A percentile compares a stretch with the other conserved stretches of the same genome.
These are phyloP conservation scores for Argyresthia goedartella DNA, from an alignment of 2,888 invertebrate species.

Conservation along the genomic window DNA sequence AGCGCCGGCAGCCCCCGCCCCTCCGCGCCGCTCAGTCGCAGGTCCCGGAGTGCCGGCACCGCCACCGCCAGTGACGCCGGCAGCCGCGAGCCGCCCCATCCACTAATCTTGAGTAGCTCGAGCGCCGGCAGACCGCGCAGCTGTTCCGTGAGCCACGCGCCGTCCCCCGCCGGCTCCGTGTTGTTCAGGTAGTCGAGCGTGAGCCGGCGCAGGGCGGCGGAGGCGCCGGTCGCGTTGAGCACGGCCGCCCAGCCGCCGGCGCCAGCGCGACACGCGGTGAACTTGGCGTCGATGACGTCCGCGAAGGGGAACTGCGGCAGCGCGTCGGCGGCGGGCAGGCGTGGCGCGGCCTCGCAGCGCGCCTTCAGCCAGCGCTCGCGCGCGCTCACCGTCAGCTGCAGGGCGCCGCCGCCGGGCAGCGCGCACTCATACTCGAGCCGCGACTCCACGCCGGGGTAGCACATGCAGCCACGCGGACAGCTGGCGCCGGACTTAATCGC, in stretches of 20 bases:
- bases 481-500: no score
- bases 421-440: neutral
- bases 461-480: neutral
- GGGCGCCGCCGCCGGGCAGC: no score
- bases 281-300: no score
- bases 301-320: neutral
- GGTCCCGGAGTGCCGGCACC: no score
- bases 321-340: neutral
- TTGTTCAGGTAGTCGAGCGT: slow-evolving; percentile 4
- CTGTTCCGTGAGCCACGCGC: neutral
- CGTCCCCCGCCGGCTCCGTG: neutral
- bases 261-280: no score
- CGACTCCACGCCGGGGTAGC: neutral
- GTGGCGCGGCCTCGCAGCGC: neutral
- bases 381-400: neutral
- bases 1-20: slow-evolving; percentile 4
- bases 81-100: no score
- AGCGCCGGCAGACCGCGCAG: neutral
- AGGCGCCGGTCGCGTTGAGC: neutral
- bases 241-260: neutral
- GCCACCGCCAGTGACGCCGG: neutral
- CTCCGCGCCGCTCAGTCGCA: neutral
- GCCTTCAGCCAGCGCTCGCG: neutral
- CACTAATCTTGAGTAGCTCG: no score
- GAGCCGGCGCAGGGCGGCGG: slow-evolving; percentile 4